These are phyloP conservation scores for Hydropotes inermis DNA, from an alignment of 2,113 vertebrate species.

Conservation along the genomic window DNA sequence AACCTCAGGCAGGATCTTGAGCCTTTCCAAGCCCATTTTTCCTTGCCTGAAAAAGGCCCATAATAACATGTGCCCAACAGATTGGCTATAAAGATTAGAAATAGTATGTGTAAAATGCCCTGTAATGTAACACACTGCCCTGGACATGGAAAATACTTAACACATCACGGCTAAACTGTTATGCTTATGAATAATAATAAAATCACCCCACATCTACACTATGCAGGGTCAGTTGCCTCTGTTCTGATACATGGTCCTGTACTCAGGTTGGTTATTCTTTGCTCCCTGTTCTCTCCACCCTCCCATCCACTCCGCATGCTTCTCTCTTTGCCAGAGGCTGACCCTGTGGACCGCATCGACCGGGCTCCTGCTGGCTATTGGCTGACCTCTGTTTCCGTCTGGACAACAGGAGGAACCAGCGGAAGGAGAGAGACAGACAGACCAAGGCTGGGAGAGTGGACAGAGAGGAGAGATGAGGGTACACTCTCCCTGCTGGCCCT, in stretches of 20 bases:
- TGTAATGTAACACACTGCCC: not conserved
- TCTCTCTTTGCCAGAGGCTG: not conserved
- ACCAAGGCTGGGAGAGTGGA: not conserved
- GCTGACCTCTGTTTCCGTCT: not conserved
- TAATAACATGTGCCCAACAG: not conserved
- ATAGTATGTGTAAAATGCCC: not conserved
- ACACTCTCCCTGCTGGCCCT: fast-evolving
- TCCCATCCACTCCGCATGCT: not conserved
- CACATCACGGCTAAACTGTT: not conserved
- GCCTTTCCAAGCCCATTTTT: not conserved
- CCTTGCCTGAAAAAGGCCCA: not conserved
- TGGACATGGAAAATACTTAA: constrained; percentile 15
- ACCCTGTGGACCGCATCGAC: not conserved
- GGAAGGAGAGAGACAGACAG: not conserved
- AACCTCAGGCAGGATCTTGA: not conserved
- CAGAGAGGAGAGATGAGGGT: not conserved
- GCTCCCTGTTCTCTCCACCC: too few species aligned
- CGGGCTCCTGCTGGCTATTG: not conserved
- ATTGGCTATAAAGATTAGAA: constrained; percentile 45
- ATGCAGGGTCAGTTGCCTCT: not conserved
- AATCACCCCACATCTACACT: not conserved
- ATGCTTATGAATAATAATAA: not conserved
- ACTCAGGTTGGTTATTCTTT: not conserved
- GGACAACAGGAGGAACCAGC: not conserved
- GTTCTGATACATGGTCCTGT: not conserved